phyloP scores from a whole-genome alignment of 2,888 invertebrate species.

The Lepidocyrtinus sp. region DNA sequence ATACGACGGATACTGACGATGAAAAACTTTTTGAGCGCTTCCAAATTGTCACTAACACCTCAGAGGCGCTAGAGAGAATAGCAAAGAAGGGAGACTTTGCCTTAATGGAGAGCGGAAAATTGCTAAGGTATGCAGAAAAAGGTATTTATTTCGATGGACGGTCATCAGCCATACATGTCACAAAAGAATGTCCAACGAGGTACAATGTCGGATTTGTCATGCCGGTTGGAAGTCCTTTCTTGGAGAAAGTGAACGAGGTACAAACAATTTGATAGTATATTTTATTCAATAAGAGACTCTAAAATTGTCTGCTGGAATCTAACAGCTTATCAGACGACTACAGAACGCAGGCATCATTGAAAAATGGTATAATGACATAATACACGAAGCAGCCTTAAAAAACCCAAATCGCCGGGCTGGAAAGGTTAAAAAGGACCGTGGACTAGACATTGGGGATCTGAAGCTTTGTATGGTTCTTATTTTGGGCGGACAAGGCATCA shows the following conservation, averaged over 20 bases:
- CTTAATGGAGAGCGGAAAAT: slow-evolving; percentile 67
- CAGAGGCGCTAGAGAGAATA: slow-evolving; percentile 65
- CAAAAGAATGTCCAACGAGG: slow-evolving; percentile 67
- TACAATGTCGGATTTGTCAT: slow-evolving; percentile 69
- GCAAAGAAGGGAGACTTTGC: slow-evolving; percentile 68
- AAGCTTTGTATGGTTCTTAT: slow-evolving; percentile 66
- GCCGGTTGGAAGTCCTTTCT: slow-evolving; percentile 68
- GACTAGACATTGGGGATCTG: slow-evolving; percentile 63
- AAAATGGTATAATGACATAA: slow-evolving; percentile 95
- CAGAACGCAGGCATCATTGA: slow-evolving; percentile 92
- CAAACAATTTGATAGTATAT: not conserved
- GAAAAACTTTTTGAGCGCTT: slow-evolving; percentile 64
- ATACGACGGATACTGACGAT: slow-evolving; percentile 59
- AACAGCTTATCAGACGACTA: slow-evolving; percentile 76
- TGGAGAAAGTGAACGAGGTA: slow-evolving; percentile 67
- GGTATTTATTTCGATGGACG: slow-evolving; percentile 66
- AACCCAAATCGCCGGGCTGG: slow-evolving; percentile 57
- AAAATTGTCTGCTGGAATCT: not conserved
- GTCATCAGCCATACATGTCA: slow-evolving; percentile 62
- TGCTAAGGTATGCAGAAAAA: slow-evolving; percentile 62
- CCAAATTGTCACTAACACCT: slow-evolving; percentile 47
- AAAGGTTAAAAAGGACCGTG: slow-evolving; percentile 36
- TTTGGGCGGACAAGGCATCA: slow-evolving; percentile 77
- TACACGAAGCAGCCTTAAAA: slow-evolving; percentile 61
- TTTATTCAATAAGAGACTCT: not conserved